Evolutionary conservation across 2,888 invertebrate genomes (phyloP), one percentile per base, ranked within the genome.

Genomic region (Drosophila monieri): DNA sequence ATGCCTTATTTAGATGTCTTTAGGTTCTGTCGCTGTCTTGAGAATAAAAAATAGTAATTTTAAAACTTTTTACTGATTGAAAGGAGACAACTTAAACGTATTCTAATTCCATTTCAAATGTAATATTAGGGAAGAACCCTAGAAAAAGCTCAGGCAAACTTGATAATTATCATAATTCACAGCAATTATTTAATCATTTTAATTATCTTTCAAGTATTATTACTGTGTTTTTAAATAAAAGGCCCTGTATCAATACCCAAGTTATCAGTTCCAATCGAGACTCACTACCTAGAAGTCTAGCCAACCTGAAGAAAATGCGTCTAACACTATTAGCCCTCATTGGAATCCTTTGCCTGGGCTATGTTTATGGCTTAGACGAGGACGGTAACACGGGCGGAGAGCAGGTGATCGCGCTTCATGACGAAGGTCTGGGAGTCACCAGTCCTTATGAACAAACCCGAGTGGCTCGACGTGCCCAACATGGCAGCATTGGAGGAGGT

Each of bases 401-500:
- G 9, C 39, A 39, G 8, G 39, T 3, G 15, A 39, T 39, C 39
- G 39, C n/a, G 3, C 14, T 15, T 2, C n/a, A n/a, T n/a, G 39
- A 43, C 12, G 43, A 21, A 1, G 6, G 2, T 21, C 43, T 6
- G 21, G 43, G 43, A 43, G 43, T 43, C 12, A 43, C 43, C 21
- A 18, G 21, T 18, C 12, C 12, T 2, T 18, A 18, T 21, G 43
- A 21, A 6, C 10, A 4, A 43, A 12, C 21, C 21, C 43, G 43
- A 0, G 12, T 43, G 9, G 39, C 15, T 41, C 15, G 39, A 15
- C 39, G 15, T 10, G 41, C 41, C 41, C 41, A 21, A 6, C 43
- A 43, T 43, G 43, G 43, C 12, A 5, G 41, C n/a, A 23, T 43
- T 12, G 43, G 43, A 21, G 43, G 43, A 43, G 43, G 43, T 12